Evolutionary conservation across 2,888 invertebrate species (phyloP).

Genomic region (Lasioglossum lativentre): DNA sequence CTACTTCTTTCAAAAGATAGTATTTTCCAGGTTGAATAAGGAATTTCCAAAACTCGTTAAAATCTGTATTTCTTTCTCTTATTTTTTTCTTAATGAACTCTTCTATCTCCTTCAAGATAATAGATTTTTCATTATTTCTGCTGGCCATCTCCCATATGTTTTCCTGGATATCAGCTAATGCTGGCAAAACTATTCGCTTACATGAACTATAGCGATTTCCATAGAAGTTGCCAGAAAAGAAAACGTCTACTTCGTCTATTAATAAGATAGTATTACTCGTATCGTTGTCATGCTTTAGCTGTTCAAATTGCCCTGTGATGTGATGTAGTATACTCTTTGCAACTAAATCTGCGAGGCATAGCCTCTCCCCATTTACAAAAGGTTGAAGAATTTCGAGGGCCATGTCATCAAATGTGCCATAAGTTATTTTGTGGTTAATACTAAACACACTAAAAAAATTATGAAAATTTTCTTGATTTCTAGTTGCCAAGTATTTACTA

Average conservation of each 20-base stretch:
- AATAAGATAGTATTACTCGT: background rate
- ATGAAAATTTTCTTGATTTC: background rate
- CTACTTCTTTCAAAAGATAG: background rate
- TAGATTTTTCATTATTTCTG: background rate
- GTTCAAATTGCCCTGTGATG: background rate
- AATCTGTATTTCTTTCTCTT: background rate
- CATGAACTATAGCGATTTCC: accelerated
- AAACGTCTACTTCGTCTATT: background rate
- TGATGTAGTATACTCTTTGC: background rate
- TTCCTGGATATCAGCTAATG: background rate
- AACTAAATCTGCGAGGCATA: background rate
- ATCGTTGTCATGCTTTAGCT: background rate
- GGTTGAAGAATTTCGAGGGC: accelerated
- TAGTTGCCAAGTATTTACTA: background rate
- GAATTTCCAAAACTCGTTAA: background rate
- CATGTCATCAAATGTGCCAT: background rate
- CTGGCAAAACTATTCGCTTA: background rate
- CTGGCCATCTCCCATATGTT: background rate
- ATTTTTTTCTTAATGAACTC: background rate
- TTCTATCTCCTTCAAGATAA: background rate
- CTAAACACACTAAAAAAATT: background rate
- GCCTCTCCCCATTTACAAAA: background rate
- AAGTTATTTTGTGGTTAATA: background rate
- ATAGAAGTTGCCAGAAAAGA: background rate
- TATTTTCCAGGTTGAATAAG: background rate